Evolutionary conservation across 2,797 vertebrate genomes (phyloP), one percentile per base, ranked within the genome.

Genomic region (Hoplostethus atlanticus): DNA sequence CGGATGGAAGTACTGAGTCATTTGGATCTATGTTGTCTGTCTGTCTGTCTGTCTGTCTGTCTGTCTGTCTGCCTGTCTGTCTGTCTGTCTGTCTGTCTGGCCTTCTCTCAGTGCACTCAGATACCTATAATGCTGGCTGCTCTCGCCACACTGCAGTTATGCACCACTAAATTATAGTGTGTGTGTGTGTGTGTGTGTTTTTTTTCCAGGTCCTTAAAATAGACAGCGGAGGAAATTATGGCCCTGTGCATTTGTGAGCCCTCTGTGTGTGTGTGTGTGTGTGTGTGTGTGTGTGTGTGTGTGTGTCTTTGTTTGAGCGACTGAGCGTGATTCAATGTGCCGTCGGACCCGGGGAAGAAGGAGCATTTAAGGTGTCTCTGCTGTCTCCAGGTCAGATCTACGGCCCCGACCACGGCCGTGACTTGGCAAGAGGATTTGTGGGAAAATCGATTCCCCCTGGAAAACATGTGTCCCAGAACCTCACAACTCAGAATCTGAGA

Each of bases 161-260:
- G 72, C 21, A 50, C 80, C 7, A 0, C 86, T 78, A 91, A 93
- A 91, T 91, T 91, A 91, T 77, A 85, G 84, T 57, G 21, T 21
- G 21, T 21, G 21, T 21, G 21, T 21, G 21, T 21, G 21, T 21
- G 73, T 80, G 80, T 76, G 68, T 83, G 46, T 77, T 13, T 73
- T 78, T 84, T 70, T 77, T 84, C 58, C n/a, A 11, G 80, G 64
- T 68, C 67, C 40, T 68, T 77, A 84, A 92, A 92, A 92, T 91
- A 91, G 89, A 87, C 79, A 67, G 79, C 56, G 10, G 61, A 60
- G 72, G 54, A 89, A 91, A 92, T 84, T 77, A 89, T 76, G 83
- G 73, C 64, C 78, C 72, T 83, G 71, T 59, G 55, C 9, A 25
- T 47, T 28, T 15, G 25, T 47, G 21, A 21, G 21, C 21, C 21